A percentile compares a stretch with the other conserved stretches of the same genome.
These are phyloP conservation scores for Chrysogorgia sp. DNA, from an alignment of 92 coral and sea anemone genomes.

Conservation along the genomic window DNA sequence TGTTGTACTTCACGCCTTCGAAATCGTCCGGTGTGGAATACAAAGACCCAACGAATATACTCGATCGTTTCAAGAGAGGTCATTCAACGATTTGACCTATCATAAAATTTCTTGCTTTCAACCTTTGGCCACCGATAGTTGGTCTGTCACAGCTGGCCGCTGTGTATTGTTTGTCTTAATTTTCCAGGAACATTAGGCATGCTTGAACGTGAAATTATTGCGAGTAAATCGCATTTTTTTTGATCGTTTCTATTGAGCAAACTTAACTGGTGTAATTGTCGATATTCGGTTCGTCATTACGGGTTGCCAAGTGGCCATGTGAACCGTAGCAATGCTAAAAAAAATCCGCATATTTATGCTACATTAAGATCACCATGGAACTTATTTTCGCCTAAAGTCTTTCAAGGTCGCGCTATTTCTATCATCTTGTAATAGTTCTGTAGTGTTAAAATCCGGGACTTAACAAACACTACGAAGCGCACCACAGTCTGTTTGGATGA, in stretches of 20 bases:
- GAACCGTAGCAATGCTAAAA: not conserved
- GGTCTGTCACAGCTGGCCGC: not conserved
- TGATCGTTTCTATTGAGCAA: too few species aligned
- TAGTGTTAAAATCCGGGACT: too few species aligned
- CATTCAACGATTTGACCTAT: too few species aligned
- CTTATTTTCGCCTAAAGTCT: not conserved
- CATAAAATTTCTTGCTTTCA: too few species aligned
- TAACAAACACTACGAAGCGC: too few species aligned
- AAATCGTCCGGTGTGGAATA: too few species aligned
- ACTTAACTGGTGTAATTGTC: not conserved
- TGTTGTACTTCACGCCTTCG: not conserved
- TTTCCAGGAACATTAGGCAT: not conserved
- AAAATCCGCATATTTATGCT: conserved; percentile 29
- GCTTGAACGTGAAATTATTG: too few species aligned
- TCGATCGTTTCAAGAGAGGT: too few species aligned
- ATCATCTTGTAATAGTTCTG: too few species aligned
- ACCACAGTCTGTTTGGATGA: too few species aligned
- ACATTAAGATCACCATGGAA: conserved; percentile 22
- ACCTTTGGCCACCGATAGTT: not conserved
- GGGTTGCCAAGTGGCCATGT: conserved; percentile 14
- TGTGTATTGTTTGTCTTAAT: not conserved
- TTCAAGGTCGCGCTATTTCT: not conserved
- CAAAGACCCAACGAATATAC: too few species aligned
- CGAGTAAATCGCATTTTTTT: too few species aligned
- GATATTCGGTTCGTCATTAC: not conserved